Percentiles rank a stretch among this genome's conserved stretches.
Conservation (phyloP, 2,888 invertebrate genomes). For the Apeira syringaria region DNA sequence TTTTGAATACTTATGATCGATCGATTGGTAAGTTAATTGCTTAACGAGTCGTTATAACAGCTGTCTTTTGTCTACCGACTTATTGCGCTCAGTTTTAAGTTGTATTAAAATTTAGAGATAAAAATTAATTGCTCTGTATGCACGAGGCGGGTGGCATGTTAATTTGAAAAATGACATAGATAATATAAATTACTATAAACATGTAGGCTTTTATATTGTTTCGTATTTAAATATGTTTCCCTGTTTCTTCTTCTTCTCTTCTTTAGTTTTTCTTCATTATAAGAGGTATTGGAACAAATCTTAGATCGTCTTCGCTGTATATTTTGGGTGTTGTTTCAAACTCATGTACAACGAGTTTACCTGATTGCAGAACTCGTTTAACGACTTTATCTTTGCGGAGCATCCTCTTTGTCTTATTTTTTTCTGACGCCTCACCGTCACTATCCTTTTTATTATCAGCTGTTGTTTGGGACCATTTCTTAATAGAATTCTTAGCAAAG, state of each 20-base stretch:
- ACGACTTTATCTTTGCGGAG: constrained; percentile 24
- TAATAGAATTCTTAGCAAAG: constrained; percentile 27
- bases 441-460: constrained; percentile 7
- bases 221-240: no score
- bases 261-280: constrained; percentile 38
- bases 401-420: constrained; percentile 26
- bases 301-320: constrained; percentile 40
- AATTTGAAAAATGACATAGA: no score
- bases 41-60: constrained; percentile 19
- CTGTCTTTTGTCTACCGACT: constrained; percentile 7
- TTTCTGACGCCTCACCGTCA: constrained; percentile 7
- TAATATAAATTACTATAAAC: no score
- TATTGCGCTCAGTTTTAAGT: no score
- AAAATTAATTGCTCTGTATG: no score
- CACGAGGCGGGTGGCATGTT: no score
- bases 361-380: constrained; percentile 13
- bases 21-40: constrained; percentile 24
- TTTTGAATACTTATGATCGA: constrained; percentile 10
- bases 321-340: constrained; percentile 17
- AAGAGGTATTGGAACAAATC: constrained; percentile 57
- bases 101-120: no score
- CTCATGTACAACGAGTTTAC: not conserved
- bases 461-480: constrained; percentile 29
- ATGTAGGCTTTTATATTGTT: no score
- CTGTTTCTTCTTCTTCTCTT: no score